Percentiles rank a stretch among this genome's conserved stretches.
phyloP scores from a whole-genome alignment of 2,797 vertebrate genomes.

The Sebastes baramenuke region DNA sequence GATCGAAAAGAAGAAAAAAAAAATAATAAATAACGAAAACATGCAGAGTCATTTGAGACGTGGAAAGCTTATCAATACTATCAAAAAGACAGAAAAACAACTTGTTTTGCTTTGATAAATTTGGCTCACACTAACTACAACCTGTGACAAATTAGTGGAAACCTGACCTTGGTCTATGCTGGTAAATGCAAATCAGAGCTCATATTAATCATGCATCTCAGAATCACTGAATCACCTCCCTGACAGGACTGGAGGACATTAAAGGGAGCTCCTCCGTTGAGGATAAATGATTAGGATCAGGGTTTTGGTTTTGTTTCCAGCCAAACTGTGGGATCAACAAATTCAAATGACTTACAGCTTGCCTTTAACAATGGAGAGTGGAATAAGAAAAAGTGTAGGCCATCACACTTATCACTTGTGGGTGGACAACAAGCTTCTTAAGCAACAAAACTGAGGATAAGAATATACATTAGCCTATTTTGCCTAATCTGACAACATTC shows the following conservation, averaged over 20 bases:
- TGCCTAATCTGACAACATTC: neutral
- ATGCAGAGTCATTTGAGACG: slow-evolving; percentile 41
- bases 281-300: neutral
- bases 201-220: slow-evolving; percentile 40
- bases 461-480: neutral
- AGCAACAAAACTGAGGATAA: neutral
- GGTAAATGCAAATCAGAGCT: slow-evolving; percentile 1
- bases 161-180: neutral
- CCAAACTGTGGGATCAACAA: neutral
- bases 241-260: neutral
- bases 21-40: neutral
- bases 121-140: neutral
- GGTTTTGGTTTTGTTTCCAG: neutral
- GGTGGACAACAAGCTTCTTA: neutral
- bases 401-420: neutral
- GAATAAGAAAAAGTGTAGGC: neutral
- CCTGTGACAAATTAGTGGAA: neutral
- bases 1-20: neutral
- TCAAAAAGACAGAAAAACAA: neutral
- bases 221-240: neutral
- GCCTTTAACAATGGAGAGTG: neutral
- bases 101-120: slow-evolving; percentile 11
- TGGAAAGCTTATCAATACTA: slow-evolving; percentile 2
- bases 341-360: neutral
- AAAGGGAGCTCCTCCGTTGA: neutral